phyloP scores from a whole-genome alignment of 1,140 invertebrate species.

The Brachionus koreanus region DNA sequence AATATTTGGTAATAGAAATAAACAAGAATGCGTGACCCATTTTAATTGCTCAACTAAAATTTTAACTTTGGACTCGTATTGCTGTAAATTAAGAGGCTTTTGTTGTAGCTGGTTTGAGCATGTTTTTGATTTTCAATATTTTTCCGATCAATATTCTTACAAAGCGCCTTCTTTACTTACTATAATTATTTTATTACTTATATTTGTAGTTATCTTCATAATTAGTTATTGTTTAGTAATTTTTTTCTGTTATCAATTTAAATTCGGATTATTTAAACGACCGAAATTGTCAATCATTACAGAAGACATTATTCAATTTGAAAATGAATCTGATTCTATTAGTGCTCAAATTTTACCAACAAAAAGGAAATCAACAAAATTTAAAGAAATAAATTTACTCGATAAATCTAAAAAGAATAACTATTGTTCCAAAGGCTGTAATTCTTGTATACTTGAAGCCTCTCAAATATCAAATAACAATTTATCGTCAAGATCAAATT shows the following conservation, averaged over 20 bases:
- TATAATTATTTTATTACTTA: not conserved
- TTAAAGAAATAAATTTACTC: not conserved
- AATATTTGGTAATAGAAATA: not conserved
- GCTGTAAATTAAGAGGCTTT: not conserved
- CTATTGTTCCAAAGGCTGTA: not conserved
- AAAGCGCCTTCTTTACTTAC: not conserved
- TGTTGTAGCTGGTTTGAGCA: constrained; percentile 39
- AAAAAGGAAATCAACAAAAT: not conserved
- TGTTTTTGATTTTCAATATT: not conserved
- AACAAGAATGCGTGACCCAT: not conserved
- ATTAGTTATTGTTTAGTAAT: constrained; percentile 12
- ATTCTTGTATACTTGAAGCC: not conserved
- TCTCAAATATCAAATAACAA: not conserved
- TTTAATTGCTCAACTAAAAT: not conserved
- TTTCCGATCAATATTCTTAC: not conserved
- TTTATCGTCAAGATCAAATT: too few species aligned
- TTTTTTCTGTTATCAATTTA: constrained; percentile 34
- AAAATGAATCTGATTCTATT: not conserved
- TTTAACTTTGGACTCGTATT: constrained; percentile 2
- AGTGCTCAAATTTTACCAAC: not conserved
- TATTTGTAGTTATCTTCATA: not conserved
- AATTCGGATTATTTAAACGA: constrained; percentile 23
- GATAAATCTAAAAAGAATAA: not conserved
- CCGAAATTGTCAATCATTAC: constrained; percentile 14
- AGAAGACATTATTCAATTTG: not conserved